Base-by-base conservation (phyloP, 2,888 invertebrate species). In the Ellobium chinense region DNA sequence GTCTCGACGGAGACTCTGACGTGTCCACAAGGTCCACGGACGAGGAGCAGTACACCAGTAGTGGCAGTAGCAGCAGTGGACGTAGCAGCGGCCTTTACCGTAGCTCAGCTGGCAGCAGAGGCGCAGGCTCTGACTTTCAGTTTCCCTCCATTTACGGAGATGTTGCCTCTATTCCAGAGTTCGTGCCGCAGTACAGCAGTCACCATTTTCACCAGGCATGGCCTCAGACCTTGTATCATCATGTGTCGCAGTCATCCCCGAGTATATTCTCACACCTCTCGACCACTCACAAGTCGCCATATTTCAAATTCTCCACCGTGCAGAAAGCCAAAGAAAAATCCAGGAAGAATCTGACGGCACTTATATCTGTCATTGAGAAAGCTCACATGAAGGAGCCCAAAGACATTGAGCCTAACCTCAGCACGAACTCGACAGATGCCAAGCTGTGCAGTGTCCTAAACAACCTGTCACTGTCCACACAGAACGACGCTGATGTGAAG, bases 341-440 rank as follows among this genome's bases (percentile, higher is more conserved):
- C 74, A 86, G 87, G 37, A 92, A 92, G 84, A 91, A 92, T 85
- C 85, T 92, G 80, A 89, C 88, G 84, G 91, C 91, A 81, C 88
- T 92, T 77, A 88, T 92, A 56, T 90, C 89, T 46, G 91, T 89
- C 29, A 88, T 92, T 27, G 90, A 91, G 82, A 91, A 91, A 80
- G 89, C 89, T 65, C 91, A 91, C 78, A 82, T 79, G 68, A 91
- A 92, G 80, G 89, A 91, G 37, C 66, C 78, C 0, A 58, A 65
- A 12, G 76, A 82, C 63, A 73, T 85, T 14, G 86, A 85, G 46
- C 84, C 69, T 46, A 87, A 87, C 69, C 81, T 87, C 4, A 83
- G 80, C 34, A 68, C 70, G 39, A 79, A 82, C 74, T 76, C 78
- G 3, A 73, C 73, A 29, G 74, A 78, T 24, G 75, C 78, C 21